Evolutionary conservation across 2,888 invertebrate species (phyloP).

Genomic region (Caenorhabditis angaria): DNA sequence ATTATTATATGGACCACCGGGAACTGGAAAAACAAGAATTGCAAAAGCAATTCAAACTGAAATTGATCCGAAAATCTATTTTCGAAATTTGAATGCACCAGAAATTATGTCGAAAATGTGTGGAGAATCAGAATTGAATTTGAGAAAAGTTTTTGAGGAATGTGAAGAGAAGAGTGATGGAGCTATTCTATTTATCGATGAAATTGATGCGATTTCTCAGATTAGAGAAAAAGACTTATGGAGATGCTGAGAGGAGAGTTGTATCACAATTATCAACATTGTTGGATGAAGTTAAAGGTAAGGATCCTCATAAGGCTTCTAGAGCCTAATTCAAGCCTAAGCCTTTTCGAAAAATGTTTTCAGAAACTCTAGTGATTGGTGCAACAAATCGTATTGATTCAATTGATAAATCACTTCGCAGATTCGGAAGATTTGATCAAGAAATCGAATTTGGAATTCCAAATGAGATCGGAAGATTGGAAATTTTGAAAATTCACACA

Average conservation of each 20-base stretch:
- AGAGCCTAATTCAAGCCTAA: too few relatives aligned
- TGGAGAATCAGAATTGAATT: constrained; percentile 97
- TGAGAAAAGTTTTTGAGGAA: constrained; percentile 98
- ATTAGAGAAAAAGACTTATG: constrained; percentile 99
- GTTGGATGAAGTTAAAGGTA: constrained; percentile 97
- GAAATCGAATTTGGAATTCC: constrained; percentile 99
- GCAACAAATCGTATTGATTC: constrained; percentile 99
- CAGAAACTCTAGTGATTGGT: constrained; percentile 98
- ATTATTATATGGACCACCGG: constrained; percentile 88
- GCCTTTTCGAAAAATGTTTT: too few relatives aligned
- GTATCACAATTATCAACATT: constrained; percentile 96
- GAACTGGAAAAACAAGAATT: constrained; percentile 94
- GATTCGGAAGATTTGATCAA: constrained; percentile 92
- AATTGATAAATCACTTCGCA: constrained; percentile 93
- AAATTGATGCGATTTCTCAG: constrained; percentile 99
- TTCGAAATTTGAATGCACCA: constrained; percentile 97
- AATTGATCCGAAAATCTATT: constrained; percentile 99
- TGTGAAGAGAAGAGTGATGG: constrained; percentile 99
- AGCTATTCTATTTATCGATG: constrained; percentile 99
- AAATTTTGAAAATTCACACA: constrained; percentile 96
- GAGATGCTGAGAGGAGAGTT: constrained; percentile 94
- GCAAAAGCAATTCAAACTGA: constrained; percentile 99
- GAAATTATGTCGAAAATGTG: constrained; percentile 99
- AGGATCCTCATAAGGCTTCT: too few relatives aligned
- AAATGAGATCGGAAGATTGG: constrained; percentile 95